phyloP scores from a whole-genome alignment of 2,888 invertebrate genomes.

The Epicampocera succincta region DNA sequence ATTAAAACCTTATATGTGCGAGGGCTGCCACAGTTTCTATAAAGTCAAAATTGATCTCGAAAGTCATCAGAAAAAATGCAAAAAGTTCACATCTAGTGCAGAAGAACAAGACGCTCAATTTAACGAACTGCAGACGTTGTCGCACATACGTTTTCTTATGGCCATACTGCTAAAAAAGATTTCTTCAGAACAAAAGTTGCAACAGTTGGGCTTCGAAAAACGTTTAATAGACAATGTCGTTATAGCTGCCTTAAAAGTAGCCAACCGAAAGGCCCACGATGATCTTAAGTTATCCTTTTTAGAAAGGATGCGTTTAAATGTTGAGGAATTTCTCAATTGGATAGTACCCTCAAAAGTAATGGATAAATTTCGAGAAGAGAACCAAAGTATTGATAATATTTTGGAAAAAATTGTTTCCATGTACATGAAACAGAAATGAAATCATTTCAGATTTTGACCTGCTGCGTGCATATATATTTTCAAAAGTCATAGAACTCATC shows the following conservation, averaged over 20 bases:
- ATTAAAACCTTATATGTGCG: slow-evolving; percentile 89
- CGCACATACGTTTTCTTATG: slow-evolving; percentile 89
- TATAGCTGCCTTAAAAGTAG: slow-evolving; percentile 88
- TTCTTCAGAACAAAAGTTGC: slow-evolving; percentile 89
- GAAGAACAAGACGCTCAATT: slow-evolving; percentile 70
- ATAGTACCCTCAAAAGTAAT: slow-evolving; percentile 90
- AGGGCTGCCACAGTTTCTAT: slow-evolving; percentile 88
- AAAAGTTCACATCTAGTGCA: slow-evolving; percentile 31
- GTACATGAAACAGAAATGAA: slow-evolving; percentile 78
- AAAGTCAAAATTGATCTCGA: slow-evolving; percentile 89
- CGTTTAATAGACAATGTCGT: slow-evolving; percentile 90
- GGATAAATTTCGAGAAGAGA: slow-evolving; percentile 88
- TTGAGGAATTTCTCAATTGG: slow-evolving; percentile 89
- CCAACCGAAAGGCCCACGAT: slow-evolving; percentile 86
- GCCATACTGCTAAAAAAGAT: slow-evolving; percentile 92
- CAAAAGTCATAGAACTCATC: slow-evolving; percentile 24
- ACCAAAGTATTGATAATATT: slow-evolving; percentile 89
- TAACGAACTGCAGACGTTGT: slow-evolving; percentile 83
- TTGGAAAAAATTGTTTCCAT: slow-evolving; percentile 83
- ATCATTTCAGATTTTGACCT: neutral
- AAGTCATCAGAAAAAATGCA: slow-evolving; percentile 84
- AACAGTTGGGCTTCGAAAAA: slow-evolving; percentile 89
- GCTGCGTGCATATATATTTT: slow-evolving; percentile 28
- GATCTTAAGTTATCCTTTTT: slow-evolving; percentile 84
- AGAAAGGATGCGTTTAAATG: slow-evolving; percentile 87